These are phyloP conservation scores for Dasyornis broadbenti DNA, from an alignment of 2,113 vertebrate species.

Conservation along the genomic window DNA sequence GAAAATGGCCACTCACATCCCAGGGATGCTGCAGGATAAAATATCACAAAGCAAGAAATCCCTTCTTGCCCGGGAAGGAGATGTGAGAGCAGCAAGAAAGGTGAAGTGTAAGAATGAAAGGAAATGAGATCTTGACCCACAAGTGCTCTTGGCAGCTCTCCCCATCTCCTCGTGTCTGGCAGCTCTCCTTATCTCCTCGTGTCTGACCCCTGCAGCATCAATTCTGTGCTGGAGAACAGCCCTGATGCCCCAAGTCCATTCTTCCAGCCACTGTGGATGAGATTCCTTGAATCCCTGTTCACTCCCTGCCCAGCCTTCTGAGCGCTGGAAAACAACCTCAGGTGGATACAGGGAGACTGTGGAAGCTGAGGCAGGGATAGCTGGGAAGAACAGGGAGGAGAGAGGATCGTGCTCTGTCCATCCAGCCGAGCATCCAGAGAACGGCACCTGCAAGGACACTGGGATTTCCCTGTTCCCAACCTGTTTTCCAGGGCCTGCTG, in stretches of 20 bases:
- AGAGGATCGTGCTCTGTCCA: neutral
- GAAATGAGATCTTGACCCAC: neutral
- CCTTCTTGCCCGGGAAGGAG: neutral
- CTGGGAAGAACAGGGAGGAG: neutral
- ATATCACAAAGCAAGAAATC: neutral
- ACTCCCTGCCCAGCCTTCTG: neutral
- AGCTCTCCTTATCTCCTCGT: neutral
- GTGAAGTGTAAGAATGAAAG: neutral
- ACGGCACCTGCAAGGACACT: neutral
- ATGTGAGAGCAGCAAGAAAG: neutral
- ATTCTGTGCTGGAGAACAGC: neutral
- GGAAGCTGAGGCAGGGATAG: neutral
- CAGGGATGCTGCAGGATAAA: neutral
- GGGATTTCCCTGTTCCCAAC: neutral
- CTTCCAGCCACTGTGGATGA: neutral
- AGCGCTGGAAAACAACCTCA: neutral
- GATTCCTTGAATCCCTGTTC: neutral
- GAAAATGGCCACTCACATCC: neutral
- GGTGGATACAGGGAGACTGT: neutral
- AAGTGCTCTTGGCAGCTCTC: neutral
- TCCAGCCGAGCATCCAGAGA: neutral
- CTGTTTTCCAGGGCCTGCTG: fast-evolving
- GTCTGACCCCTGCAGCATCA: neutral
- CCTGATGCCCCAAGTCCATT: neutral
- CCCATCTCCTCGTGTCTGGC: neutral